These are phyloP conservation scores for Athetis lepigone DNA, from an alignment of 2,888 invertebrate genomes.

Conservation along the genomic window DNA sequence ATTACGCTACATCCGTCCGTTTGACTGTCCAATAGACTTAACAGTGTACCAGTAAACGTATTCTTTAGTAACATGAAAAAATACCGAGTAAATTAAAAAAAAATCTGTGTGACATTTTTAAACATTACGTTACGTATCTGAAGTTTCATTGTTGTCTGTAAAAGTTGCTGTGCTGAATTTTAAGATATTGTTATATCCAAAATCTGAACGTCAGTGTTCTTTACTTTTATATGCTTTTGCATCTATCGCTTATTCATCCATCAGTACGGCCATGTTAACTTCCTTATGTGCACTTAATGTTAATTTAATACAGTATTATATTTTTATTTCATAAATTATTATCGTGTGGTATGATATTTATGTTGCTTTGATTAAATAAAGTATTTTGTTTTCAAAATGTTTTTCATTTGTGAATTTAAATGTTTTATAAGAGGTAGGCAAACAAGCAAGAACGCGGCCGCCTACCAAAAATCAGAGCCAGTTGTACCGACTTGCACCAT, in stretches of 20 bases:
- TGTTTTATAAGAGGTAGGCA: no score
- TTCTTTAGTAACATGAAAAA: neutral
- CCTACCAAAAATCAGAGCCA: no score
- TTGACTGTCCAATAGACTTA: slow-evolving; percentile 4
- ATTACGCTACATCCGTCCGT: slow-evolving; percentile 22
- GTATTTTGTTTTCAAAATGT: slow-evolving; percentile 52
- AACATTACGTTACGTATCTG: no score
- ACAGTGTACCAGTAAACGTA: neutral
- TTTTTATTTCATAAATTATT: slow-evolving; percentile 56
- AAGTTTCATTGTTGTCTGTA: neutral
- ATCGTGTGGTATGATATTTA: slow-evolving; percentile 65
- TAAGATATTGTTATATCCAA: neutral
- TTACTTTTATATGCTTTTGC: slow-evolving; percentile 37
- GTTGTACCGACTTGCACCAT: no score
- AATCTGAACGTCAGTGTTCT: slow-evolving; percentile 13
- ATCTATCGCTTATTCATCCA: slow-evolving; percentile 41
- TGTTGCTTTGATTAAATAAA: slow-evolving; percentile 62
- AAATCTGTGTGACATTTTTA: no score
- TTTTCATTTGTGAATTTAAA: slow-evolving; percentile 17
- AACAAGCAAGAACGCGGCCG: no score
- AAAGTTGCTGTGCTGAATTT: neutral
- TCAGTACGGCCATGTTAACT: slow-evolving; percentile 28
- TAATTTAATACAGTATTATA: slow-evolving; percentile 66
- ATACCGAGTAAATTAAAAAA: no score
- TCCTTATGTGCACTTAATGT: slow-evolving; percentile 56